These are phyloP conservation scores for Gari tellinella DNA, from an alignment of 2,888 invertebrate genomes.

Conservation along the genomic window DNA sequence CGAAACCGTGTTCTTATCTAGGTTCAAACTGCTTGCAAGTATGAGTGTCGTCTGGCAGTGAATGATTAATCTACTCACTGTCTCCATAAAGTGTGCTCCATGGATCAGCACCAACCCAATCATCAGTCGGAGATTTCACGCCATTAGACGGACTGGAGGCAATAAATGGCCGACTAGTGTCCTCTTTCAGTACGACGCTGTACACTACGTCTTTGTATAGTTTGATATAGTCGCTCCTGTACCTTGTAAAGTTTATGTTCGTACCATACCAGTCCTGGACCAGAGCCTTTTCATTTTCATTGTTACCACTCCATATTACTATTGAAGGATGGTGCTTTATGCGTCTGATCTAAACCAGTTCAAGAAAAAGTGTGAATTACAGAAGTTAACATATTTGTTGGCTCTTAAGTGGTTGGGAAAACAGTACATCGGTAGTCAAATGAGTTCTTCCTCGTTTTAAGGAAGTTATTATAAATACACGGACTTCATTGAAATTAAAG, in stretches of 20 bases:
- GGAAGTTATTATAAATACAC: too few relatives aligned
- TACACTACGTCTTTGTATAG: slow-evolving; percentile 86
- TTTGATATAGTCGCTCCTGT: slow-evolving; percentile 89
- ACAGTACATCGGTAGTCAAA: too few relatives aligned
- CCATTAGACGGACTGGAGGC: slow-evolving; percentile 93
- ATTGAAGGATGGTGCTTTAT: slow-evolving; percentile 95
- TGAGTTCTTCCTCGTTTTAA: too few relatives aligned
- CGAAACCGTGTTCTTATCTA: too few relatives aligned
- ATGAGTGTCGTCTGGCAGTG: too few relatives aligned
- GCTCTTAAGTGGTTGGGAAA: too few relatives aligned
- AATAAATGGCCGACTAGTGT: slow-evolving; percentile 88
- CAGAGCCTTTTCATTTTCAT: slow-evolving; percentile 97
- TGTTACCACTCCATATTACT: slow-evolving; percentile 96
- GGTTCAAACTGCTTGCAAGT: too few relatives aligned
- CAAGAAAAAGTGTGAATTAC: too few relatives aligned
- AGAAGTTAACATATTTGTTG: too few relatives aligned
- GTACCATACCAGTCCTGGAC: slow-evolving; percentile 89
- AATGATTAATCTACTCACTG: too few relatives aligned
- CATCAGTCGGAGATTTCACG: slow-evolving; percentile 86
- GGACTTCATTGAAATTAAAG: too few relatives aligned
- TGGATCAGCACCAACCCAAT: slow-evolving; percentile 92
- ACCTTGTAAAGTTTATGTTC: slow-evolving; percentile 89
- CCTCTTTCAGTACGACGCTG: slow-evolving; percentile 67
- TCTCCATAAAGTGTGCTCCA: slow-evolving; percentile 93
- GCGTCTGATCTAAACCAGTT: slow-evolving; percentile 88